A percentile compares a stretch with the other conserved stretches of the same genome.
Evolutionary conservation across 2,113 vertebrate species (phyloP).

Genomic region (Meles meles): DNA sequence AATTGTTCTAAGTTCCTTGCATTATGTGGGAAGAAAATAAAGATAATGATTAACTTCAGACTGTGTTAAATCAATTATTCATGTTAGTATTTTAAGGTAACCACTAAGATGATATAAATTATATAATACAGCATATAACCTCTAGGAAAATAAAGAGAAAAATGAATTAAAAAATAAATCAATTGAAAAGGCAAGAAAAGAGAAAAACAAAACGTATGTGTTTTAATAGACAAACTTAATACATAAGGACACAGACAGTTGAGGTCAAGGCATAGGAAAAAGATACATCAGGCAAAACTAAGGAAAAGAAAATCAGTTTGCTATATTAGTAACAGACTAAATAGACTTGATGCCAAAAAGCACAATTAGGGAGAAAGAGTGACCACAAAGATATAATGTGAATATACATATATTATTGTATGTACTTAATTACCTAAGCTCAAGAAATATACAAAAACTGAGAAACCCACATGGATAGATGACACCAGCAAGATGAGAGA

Average conservation of each 20-base stretch:
- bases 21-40: not conserved
- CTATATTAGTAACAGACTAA: not conserved
- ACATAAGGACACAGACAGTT: not conserved
- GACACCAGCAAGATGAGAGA: not conserved
- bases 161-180: not conserved
- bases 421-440: not conserved
- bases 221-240: not conserved
- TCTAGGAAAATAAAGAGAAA: not conserved
- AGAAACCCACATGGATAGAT: not conserved
- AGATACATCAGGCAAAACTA: not conserved
- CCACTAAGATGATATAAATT: not conserved
- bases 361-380: not conserved
- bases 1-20: not conserved
- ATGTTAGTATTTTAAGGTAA: not conserved
- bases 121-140: not conserved
- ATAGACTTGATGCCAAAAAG: not conserved
- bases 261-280: not conserved
- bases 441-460: not conserved
- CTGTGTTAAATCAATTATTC: not conserved
- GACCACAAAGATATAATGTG: not conserved
- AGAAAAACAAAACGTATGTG: not conserved
- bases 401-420: not conserved
- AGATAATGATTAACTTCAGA: not conserved
- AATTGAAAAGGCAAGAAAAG: not conserved
- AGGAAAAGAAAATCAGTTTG: not conserved